Evolutionary conservation across 2,888 invertebrate species (phyloP).

Genomic region (Odontocerum albicorne): DNA sequence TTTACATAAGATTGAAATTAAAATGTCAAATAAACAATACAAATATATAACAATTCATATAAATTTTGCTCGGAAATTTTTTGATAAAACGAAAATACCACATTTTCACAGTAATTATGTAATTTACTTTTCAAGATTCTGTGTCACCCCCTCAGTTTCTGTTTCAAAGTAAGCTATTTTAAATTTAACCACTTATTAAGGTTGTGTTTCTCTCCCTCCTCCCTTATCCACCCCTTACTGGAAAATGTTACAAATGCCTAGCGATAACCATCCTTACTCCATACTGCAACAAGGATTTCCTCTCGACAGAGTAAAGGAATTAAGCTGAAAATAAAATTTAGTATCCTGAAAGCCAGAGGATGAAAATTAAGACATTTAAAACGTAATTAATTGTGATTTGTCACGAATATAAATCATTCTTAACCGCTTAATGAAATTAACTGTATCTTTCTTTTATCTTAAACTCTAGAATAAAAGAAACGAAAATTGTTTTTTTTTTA

Average conservation of each 20-base stretch:
- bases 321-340: conserved; percentile 26
- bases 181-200: conserved; percentile 37
- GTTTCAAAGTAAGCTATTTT: conserved; percentile 34
- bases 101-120: not conserved
- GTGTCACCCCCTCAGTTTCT: conserved; percentile 16
- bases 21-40: not conserved
- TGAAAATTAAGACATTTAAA: conserved; percentile 33
- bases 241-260: conserved; percentile 10
- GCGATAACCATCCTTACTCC: conserved; percentile 30
- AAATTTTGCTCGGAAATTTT: not conserved
- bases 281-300: conserved; percentile 29
- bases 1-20: not conserved
- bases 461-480: no score
- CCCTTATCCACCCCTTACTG: not conserved
- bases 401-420: conserved; percentile 32
- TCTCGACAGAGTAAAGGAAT: conserved; percentile 27
- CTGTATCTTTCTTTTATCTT: no score
- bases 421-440: not conserved
- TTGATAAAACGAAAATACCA: not conserved
- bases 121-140: conserved; percentile 1
- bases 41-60: not conserved
- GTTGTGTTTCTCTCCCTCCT: conserved; percentile 14
- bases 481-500: no score
- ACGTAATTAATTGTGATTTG: conserved; percentile 36
- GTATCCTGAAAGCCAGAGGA: conserved; percentile 19